Evolutionary conservation across 2,113 vertebrate genomes (phyloP).

Genomic region (Myotis davidii): DNA sequence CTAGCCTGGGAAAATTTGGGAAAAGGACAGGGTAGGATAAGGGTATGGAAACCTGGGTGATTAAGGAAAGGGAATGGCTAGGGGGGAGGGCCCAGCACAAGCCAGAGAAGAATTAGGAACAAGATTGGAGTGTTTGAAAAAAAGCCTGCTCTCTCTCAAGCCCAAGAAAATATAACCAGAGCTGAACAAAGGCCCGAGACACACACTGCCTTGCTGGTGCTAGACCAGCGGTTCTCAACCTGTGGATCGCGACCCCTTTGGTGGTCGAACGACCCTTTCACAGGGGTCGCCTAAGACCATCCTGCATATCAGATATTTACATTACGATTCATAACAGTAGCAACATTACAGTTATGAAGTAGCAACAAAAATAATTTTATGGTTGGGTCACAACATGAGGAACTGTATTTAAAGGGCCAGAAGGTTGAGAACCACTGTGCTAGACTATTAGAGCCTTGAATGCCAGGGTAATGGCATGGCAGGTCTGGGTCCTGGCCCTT

Average conservation of each 20-base stretch:
- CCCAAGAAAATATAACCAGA: neutral
- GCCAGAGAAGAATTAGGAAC: neutral
- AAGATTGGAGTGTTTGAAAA: neutral
- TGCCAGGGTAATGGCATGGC: neutral
- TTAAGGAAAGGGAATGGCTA: neutral
- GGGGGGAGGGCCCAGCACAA: neutral
- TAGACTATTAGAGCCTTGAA: neutral
- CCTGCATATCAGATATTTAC: no score
- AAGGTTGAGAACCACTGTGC: no score
- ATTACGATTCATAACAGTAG: no score
- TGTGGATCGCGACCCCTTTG: no score
- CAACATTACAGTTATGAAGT: no score
- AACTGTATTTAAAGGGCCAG: no score
- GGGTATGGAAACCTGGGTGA: neutral
- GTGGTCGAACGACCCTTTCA: no score
- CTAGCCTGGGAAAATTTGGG: neutral
- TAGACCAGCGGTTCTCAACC: no score
- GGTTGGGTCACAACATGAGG: no score
- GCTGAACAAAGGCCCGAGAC: neutral
- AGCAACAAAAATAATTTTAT: no score
- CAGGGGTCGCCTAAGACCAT: no score
- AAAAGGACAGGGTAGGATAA: neutral
- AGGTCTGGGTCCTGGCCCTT: neutral
- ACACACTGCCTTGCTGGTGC: neutral
- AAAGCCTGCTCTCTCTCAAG: neutral